Evolutionary conservation across 2,797 vertebrate genomes (phyloP).

Genomic region (Rhabdophis nuchalis): DNA sequence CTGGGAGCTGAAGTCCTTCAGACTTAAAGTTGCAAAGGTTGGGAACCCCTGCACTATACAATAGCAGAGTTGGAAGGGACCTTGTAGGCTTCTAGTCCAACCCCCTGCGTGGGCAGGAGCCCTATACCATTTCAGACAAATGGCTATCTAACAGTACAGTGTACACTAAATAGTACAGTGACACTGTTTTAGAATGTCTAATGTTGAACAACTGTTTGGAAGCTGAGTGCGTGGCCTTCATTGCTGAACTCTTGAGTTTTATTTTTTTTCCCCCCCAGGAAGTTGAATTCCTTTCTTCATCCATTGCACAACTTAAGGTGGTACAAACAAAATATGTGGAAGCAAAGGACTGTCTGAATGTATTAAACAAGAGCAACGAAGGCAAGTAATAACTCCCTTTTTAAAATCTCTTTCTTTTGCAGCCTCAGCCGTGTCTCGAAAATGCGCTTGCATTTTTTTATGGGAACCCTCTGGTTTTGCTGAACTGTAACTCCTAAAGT

Average conservation of each 20-base stretch:
- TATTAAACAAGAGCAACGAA: slow-evolving; percentile 84
- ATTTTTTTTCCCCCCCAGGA: slow-evolving; percentile 72
- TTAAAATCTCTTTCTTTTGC: background rate
- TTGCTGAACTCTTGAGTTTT: background rate
- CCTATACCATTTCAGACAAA: no score
- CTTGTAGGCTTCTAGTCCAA: no score
- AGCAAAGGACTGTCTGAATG: slow-evolving; percentile 88
- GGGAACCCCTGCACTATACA: no score
- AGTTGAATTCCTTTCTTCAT: slow-evolving; percentile 89
- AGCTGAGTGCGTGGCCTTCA: background rate
- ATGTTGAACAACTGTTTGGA: background rate
- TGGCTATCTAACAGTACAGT: no score
- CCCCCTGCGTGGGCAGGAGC: no score
- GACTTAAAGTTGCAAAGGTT: no score
- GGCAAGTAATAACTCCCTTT: slow-evolving; percentile 63
- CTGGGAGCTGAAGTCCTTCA: no score
- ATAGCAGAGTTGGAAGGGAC: no score
- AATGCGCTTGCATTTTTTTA: background rate
- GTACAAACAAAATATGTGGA: slow-evolving; percentile 93
- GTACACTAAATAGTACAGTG: background rate
- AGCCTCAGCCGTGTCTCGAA: background rate
- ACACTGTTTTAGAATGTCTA: background rate
- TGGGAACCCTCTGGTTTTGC: background rate
- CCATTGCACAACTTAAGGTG: slow-evolving; percentile 90
- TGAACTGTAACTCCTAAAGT: background rate